Evolutionary conservation across 92 coral and sea anemone species (phyloP), one percentile per base, ranked within the genome.

Genomic region (Plumapathes pennacea): DNA sequence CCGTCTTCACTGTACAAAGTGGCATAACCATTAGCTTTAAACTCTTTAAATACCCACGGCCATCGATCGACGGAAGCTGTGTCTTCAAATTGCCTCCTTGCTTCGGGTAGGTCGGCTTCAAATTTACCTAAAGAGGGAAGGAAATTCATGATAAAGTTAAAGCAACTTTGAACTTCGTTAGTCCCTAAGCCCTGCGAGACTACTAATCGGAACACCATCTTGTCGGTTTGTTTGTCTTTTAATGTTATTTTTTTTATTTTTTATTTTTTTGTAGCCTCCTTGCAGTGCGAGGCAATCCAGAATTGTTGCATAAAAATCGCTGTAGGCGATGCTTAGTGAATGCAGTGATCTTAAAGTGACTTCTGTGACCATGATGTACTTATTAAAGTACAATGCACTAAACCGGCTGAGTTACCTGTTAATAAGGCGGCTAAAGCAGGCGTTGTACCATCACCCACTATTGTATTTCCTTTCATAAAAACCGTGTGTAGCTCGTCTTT

Each of bases 361-460:
- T n/a, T n/a, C n/a, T n/a, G n/a, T n/a, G n/a, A n/a, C n/a, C n/a
- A n/a, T n/a, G n/a, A n/a, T n/a, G n/a, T n/a, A n/a, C n/a, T n/a
- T n/a, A n/a, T n/a, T n/a, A n/a, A n/a, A n/a, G n/a, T n/a, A n/a
- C n/a, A n/a, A n/a, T n/a, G n/a, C n/a, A n/a, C n/a, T n/a, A n/a
- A n/a, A n/a, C n/a, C n/a, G n/a, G n/a, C 43, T 19, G 27, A 8
- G 62, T 43, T 23, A 85, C 97, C 97, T 69, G 97, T 85, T 48
- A 91, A 61, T 7, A 91, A 70, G 0, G 97, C 97, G 8, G 96
- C 72, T 24, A 91, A 64, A 7, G 95, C 96, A 1, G 97, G 97
- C 12, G 97, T 91, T 0, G 97, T 91, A 0, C 97, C 97, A 52
- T 91, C 97, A 0, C 97, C 97, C 0, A 91, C 97, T 14, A 88